phyloP scores from a whole-genome alignment of 2,797 vertebrate species.

The Hippoglossus hippoglossus region DNA sequence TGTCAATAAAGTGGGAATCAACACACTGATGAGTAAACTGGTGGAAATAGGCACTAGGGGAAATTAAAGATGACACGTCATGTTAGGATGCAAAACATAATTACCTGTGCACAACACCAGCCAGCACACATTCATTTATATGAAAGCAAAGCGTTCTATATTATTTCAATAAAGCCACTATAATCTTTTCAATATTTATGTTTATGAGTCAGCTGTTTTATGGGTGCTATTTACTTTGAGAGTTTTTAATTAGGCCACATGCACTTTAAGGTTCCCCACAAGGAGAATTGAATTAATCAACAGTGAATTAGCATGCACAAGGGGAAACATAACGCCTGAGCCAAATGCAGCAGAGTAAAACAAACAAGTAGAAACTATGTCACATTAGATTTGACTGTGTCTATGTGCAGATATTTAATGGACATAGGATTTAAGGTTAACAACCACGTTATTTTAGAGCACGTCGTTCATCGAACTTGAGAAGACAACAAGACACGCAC shows the following conservation, averaged over 20 bases:
- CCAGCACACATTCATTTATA: conserved; percentile 18
- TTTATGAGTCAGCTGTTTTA: conserved; percentile 39
- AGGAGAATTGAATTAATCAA: conserved; percentile 59
- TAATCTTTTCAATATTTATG: too few species aligned
- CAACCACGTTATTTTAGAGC: too few species aligned
- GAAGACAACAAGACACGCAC: too few species aligned
- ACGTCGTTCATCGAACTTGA: too few species aligned
- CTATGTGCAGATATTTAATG: too few species aligned
- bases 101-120: conserved; percentile 5
- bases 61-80: conserved; percentile 24
- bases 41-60: conserved; percentile 1
- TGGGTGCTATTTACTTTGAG: conserved; percentile 13
- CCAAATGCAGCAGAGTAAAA: conserved; percentile 39
- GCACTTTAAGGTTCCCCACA: conserved; percentile 43
- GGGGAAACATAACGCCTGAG: conserved; percentile 27
- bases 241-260: conserved; percentile 46
- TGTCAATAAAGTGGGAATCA: conserved; percentile 25
- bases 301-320: conserved; percentile 52
- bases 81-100: conserved; percentile 6
- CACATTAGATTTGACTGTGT: not conserved
- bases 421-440: too few species aligned
- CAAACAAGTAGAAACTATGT: conserved; percentile 5
- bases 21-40: conserved; percentile 5
- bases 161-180: conserved; percentile 4
- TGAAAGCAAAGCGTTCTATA: conserved; percentile 24